Conservation (phyloP, 2,888 invertebrate species). For the Trilocha varians region DNA sequence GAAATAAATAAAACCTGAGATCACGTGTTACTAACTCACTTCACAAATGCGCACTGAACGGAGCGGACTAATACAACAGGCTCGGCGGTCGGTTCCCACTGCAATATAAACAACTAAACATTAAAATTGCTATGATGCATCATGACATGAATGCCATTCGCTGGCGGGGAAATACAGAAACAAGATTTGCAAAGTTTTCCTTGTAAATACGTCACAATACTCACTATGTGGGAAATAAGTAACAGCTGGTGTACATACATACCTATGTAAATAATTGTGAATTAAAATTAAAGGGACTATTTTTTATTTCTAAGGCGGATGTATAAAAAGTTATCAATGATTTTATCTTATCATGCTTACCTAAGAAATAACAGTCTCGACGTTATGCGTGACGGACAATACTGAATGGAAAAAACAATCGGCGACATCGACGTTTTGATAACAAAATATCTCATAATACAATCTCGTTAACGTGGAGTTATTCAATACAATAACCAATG, state of each 20-base stretch:
- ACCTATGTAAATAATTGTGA: background rate
- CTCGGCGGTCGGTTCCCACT: too few species aligned
- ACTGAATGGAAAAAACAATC: background rate
- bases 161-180: background rate
- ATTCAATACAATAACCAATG: too few species aligned
- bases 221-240: too few species aligned
- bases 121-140: background rate
- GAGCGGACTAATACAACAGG: background rate
- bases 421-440: background rate
- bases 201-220: background rate
- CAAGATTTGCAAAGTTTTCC: background rate
- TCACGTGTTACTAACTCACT: background rate
- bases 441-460: too few species aligned
- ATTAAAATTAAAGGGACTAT: background rate
- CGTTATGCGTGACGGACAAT: background rate
- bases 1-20: background rate
- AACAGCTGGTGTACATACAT: too few species aligned
- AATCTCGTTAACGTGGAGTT: too few species aligned
- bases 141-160: background rate
- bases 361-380: background rate
- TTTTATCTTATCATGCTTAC: background rate
- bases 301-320: background rate
- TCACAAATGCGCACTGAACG: background rate
- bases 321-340: background rate
- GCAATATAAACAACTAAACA: too few species aligned